Evolutionary conservation across 2,113 vertebrate genomes (phyloP), one percentile per base, ranked within the genome.

Genomic region (Entosphenus tridentatus): DNA sequence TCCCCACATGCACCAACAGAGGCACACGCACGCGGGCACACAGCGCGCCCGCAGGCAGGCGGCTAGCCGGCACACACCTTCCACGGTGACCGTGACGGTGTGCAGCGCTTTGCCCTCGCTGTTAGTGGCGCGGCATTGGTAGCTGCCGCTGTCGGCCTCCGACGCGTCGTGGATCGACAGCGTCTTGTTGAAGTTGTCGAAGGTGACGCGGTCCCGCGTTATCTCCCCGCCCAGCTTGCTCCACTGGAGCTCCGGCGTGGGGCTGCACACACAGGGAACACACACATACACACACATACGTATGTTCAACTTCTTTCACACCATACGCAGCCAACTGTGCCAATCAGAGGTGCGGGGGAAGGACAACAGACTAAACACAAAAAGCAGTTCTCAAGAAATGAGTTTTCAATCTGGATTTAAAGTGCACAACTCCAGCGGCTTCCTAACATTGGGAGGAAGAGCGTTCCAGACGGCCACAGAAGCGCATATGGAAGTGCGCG

Each of bases 81-180:
- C 87, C 59, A 92, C 88, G 1, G 79, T 81, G 74, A 92, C 71
- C 0, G 73, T 79, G 78, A 85, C 89, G 62, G 74, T 80, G 71
- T 86, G 86, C 7, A 67, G 76, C 59, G 72, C 68, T 6, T 67
- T 81, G 73, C 89, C 88, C 59, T 84, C 80, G 0, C 76, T 68
- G 75, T 90, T 92, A 69, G 73, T 77, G n/a, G 85, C 85, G 10
- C 78, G 77, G 70, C 88, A 93, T 72, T 83, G 84, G 74, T 93
- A 93, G 70, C 89, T 84, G 8, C 89, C 88, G 0, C 79, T 80
- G 0, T 93, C 89, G 2, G 80, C 82, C 73, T 85, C 84, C 0
- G 76, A 76, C 72, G 89, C 82, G 0, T 79, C 79, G n/a, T n/a
- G 78, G 73, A 92, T 82, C 57, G 74, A 79, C 73, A 92, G 77